These are phyloP conservation scores for Phrynocephalus guinanensis DNA, from an alignment of 2,797 vertebrate genomes.

Conservation along the genomic window DNA sequence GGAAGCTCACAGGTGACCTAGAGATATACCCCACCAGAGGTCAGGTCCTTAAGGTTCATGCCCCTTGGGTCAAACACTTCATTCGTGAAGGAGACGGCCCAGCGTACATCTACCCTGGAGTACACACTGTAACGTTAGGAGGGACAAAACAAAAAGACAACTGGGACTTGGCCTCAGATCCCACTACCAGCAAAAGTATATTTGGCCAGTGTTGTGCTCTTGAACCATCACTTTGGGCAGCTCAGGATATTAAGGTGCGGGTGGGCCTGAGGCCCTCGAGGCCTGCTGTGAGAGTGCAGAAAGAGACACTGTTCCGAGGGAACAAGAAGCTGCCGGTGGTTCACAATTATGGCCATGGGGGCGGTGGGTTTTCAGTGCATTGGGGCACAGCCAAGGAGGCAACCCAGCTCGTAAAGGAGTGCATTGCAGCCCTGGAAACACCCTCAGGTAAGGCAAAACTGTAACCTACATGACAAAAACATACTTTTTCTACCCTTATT, in stretches of 20 bases:
- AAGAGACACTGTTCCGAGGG: slow-evolving; percentile 74
- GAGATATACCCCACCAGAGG: slow-evolving; percentile 84
- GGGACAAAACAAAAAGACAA: slow-evolving; percentile 85
- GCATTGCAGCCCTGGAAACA: slow-evolving; percentile 65
- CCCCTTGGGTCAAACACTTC: slow-evolving; percentile 93
- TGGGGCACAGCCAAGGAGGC: slow-evolving; percentile 88
- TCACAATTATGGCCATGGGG: slow-evolving; percentile 92
- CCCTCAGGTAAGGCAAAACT: slow-evolving; percentile 68
- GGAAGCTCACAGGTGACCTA: slow-evolving; percentile 77
- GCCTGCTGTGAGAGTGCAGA: slow-evolving; percentile 80
- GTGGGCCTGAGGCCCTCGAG: slow-evolving; percentile 90
- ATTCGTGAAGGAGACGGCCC: slow-evolving; percentile 83
- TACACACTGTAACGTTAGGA: slow-evolving; percentile 81
- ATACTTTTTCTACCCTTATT: not conserved
- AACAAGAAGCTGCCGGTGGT: slow-evolving; percentile 79
- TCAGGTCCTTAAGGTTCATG: slow-evolving; percentile 87
- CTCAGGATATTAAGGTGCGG: slow-evolving; percentile 73
- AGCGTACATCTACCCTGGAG: slow-evolving; percentile 91
- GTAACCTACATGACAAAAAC: slow-evolving; percentile 53
- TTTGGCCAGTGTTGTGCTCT: slow-evolving; percentile 83
- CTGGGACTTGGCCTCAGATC: slow-evolving; percentile 82
- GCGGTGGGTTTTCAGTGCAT: slow-evolving; percentile 86
- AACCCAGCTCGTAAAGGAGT: slow-evolving; percentile 79
- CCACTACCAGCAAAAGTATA: slow-evolving; percentile 77
- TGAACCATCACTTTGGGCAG: slow-evolving; percentile 84